Evolutionary conservation across 2,797 vertebrate species (phyloP).

Genomic region (Neosilurus mollespiculum): DNA sequence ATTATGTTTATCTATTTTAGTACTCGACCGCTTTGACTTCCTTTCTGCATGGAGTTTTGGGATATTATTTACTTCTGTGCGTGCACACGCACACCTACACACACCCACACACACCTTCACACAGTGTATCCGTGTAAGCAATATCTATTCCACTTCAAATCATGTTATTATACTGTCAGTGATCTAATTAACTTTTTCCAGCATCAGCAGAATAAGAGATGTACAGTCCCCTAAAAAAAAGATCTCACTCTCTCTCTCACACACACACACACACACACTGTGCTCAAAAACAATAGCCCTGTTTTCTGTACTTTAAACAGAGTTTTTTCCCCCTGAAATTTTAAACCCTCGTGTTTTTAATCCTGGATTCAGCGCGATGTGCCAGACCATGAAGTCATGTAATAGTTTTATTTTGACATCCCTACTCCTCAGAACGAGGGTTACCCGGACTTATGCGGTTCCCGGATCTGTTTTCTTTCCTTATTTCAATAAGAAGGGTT

Average conservation of each 20-base stretch:
- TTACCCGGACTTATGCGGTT: conserved; percentile 22
- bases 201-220: conserved; percentile 21
- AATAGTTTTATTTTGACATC: conserved; percentile 47
- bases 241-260: background rate
- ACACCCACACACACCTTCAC: conserved; percentile 35
- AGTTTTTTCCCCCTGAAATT: conserved; percentile 36
- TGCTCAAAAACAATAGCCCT: conserved; percentile 34
- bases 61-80: background rate
- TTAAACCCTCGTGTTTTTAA: conserved; percentile 53
- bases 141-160: conserved; percentile 52
- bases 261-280: background rate
- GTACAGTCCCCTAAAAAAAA: conserved; percentile 8
- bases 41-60: background rate
- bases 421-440: conserved; percentile 20
- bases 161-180: conserved; percentile 61
- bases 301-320: conserved; percentile 26
- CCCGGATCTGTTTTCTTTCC: conserved; percentile 28
- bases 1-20: background rate
- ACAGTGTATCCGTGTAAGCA: background rate
- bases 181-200: conserved; percentile 57
- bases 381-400: conserved; percentile 54
- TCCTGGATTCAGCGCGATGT: conserved; percentile 27
- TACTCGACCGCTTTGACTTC: background rate
- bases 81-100: background rate
- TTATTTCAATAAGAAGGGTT: conserved; percentile 12